Percentiles rank a stretch among this genome's conserved stretches.
Conservation (phyloP, 2,113 vertebrate species). For the Gracilinanus agilis region DNA sequence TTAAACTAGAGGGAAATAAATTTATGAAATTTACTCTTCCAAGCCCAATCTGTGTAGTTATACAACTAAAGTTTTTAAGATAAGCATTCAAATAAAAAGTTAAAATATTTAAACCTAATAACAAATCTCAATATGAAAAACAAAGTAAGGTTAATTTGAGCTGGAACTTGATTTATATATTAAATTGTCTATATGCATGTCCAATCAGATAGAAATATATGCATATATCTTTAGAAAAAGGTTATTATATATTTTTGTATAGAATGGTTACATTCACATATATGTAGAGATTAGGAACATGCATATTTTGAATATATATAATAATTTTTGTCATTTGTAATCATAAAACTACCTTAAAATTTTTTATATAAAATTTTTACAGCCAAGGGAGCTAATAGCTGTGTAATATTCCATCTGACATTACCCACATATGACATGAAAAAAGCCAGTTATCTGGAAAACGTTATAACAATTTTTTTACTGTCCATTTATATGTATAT, state of each 20-base stretch:
- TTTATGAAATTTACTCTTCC: conserved; percentile 23
- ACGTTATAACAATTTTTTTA: conserved; percentile 11
- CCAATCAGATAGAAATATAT: neutral
- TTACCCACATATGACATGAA: conserved; percentile 1
- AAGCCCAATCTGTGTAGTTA: neutral
- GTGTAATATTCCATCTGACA: conserved; percentile 7
- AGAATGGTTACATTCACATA: neutral
- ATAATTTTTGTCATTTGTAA: neutral
- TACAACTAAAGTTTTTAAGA: neutral
- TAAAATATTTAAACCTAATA: conserved; percentile 10
- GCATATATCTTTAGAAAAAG: neutral
- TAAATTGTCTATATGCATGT: neutral
- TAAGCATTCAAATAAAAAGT: neutral
- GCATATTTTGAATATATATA: neutral
- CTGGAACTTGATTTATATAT: conserved; percentile 16
- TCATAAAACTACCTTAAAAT: conserved; percentile 1
- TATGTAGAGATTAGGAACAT: conserved; percentile 21
- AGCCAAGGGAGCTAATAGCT: neutral
- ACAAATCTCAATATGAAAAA: neutral
- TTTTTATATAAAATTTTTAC: conserved; percentile 28
- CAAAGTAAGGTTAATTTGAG: conserved; percentile 5
- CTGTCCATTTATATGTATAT: conserved; percentile 19
- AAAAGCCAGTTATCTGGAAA: conserved; percentile 32
- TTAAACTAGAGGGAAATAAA: neutral
- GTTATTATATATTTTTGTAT: neutral